Conservation (phyloP, 2,888 invertebrate genomes). For the Graphium colonna region DNA sequence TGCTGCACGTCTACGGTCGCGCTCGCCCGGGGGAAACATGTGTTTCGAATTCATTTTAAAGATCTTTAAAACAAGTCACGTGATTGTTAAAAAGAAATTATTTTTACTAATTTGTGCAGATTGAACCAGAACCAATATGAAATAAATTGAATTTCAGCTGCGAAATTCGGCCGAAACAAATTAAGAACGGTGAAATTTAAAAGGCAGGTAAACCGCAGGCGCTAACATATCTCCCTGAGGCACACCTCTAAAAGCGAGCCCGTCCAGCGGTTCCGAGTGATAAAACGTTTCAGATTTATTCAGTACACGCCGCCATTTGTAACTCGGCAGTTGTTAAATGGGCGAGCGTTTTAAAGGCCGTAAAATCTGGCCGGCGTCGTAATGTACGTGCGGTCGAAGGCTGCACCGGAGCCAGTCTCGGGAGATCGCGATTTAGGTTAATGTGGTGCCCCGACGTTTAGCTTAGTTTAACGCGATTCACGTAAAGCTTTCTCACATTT, state of each 20-base stretch:
- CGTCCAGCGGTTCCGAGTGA: constrained; percentile 52
- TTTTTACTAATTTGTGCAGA: no score
- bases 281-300: constrained; percentile 67
- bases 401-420: constrained; percentile 28
- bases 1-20: no score
- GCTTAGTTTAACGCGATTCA: constrained; percentile 13
- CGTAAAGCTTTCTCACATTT: background rate
- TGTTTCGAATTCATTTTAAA: no score
- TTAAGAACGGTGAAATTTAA: constrained; percentile 17
- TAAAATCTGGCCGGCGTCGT: constrained; percentile 45
- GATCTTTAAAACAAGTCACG: no score
- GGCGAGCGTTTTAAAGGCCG: constrained; percentile 49
- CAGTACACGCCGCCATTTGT: constrained; percentile 54
- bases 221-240: constrained; percentile 44
- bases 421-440: constrained; percentile 23
- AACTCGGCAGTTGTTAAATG: constrained; percentile 57
- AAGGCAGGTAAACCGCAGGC: constrained; percentile 35
- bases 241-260: constrained; percentile 40
- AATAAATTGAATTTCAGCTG: background rate
- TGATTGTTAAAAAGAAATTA: no score
- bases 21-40: no score
- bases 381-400: constrained; percentile 43
- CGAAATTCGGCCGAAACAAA: constrained; percentile 7
- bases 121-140: no score
- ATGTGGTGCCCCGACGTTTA: constrained; percentile 12